These are phyloP conservation scores for Orientallactaga sibirica DNA, from an alignment of 2,797 vertebrate species.

Conservation along the genomic window DNA sequence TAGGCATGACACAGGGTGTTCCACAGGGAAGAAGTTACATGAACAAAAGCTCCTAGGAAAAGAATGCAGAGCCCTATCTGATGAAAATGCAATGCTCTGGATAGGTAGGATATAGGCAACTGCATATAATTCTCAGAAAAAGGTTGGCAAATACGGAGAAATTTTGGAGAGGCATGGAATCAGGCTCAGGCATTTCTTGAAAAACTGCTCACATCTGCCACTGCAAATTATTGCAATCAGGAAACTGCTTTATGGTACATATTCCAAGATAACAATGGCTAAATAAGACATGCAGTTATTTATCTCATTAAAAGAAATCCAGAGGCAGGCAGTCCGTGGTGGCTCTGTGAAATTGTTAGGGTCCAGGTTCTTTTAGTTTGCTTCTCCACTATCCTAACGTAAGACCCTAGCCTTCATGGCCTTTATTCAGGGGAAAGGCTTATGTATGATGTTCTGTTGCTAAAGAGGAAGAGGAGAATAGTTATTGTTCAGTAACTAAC, in stretches of 20 bases:
- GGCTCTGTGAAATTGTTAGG: constrained; percentile 6
- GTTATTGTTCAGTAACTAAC: not conserved
- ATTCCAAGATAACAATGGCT: constrained; percentile 30
- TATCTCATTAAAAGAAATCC: constrained; percentile 53
- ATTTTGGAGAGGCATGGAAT: constrained; percentile 47
- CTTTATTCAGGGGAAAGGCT: constrained; percentile 20
- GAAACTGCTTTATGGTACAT: not conserved
- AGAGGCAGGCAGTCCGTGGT: not conserved
- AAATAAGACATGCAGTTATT: constrained; percentile 31
- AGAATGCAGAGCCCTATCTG: constrained; percentile 25
- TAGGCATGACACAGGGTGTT: constrained; percentile 35
- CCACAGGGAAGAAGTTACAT: not conserved
- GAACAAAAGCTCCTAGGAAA: constrained; percentile 20
- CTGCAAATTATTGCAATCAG: constrained; percentile 13
- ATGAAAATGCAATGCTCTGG: not conserved
- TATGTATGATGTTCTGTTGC: constrained; percentile 24
- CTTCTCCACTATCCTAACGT: constrained; percentile 5
- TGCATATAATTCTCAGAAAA: not conserved
- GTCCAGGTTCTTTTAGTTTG: constrained; percentile 51
- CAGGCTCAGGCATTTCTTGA: constrained; percentile 44
- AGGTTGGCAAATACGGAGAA: constrained; percentile 14
- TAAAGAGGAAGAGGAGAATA: not conserved
- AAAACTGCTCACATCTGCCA: constrained; percentile 38
- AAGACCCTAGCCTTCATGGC: not conserved
- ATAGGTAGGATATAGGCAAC: constrained; percentile 28